A percentile compares a stretch with the other conserved stretches of the same genome.
phyloP scores from a whole-genome alignment of 2,888 invertebrate species.

The Acanthosoma haemorrhoidale region DNA sequence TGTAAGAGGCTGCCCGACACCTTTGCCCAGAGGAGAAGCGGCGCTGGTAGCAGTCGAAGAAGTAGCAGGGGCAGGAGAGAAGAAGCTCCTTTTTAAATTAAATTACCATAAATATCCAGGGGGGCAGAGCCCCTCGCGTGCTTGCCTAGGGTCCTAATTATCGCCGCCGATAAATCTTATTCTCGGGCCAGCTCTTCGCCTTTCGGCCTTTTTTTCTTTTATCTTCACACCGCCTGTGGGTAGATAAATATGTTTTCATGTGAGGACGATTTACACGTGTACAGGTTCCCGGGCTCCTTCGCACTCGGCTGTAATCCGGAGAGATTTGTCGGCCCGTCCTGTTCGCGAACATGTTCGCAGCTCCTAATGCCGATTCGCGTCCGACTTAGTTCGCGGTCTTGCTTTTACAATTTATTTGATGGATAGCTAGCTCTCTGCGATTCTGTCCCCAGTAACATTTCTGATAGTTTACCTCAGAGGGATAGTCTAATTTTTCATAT shows the following conservation, averaged over 20 bases:
- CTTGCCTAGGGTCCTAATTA: neutral
- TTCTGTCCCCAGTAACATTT: too few species aligned
- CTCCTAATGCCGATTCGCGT: too few species aligned
- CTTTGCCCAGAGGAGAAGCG: neutral
- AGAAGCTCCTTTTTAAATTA: conserved; percentile 10
- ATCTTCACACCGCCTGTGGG: neutral
- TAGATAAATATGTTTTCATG: neutral
- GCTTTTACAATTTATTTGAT: too few species aligned
- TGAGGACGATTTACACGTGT: neutral
- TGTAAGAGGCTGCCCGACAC: neutral
- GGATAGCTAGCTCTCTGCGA: too few species aligned
- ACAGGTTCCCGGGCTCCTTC: too few species aligned
- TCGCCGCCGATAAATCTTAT: neutral
- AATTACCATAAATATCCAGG: conserved; percentile 1
- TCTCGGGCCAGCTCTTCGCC: neutral
- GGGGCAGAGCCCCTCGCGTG: neutral
- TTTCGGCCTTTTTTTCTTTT: neutral
- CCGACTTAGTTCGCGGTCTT: too few species aligned
- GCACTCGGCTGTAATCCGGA: too few species aligned
- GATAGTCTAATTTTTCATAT: too few species aligned
- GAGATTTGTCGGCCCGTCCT: too few species aligned
- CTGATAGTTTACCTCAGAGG: too few species aligned
- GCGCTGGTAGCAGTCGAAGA: too few species aligned
- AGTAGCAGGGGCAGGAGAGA: neutral
- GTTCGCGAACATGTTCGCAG: too few species aligned